Conservation (phyloP, 2,888 invertebrate species). For the Chymomyza caudatula region DNA sequence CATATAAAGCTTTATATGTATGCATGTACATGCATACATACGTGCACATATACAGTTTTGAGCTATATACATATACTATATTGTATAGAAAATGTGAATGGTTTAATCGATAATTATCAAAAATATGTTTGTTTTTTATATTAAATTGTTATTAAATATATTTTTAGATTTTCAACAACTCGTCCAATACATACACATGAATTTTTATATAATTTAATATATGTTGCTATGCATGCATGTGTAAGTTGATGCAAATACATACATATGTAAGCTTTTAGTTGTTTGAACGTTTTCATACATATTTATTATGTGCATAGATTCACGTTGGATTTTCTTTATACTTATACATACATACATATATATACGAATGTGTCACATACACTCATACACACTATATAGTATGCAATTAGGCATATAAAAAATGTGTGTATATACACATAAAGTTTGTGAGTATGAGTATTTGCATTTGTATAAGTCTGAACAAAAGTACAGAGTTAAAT, state of each 20-base stretch:
- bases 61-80: slow-evolving; percentile 4
- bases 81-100: slow-evolving; percentile 26
- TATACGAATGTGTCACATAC: too few species aligned
- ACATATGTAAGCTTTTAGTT: too few species aligned
- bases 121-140: neutral
- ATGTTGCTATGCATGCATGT: too few species aligned
- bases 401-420: neutral
- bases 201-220: too few species aligned
- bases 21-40: slow-evolving; percentile 20
- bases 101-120: slow-evolving; percentile 17
- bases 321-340: too few species aligned
- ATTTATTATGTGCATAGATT: too few species aligned
- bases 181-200: too few species aligned
- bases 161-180: too few species aligned
- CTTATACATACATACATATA: slow-evolving; percentile 1
- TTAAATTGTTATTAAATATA: too few species aligned
- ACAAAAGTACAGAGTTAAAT: slow-evolving; percentile 53
- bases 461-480: slow-evolving; percentile 13
- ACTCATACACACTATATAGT: too few species aligned
- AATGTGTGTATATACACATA: slow-evolving; percentile 2
- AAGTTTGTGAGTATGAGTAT: slow-evolving; percentile 7
- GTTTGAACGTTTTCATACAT: too few species aligned
- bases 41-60: slow-evolving; percentile 2
- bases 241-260: too few species aligned
- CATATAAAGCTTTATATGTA: neutral